These are phyloP conservation scores for Hypsopygia costalis DNA, from an alignment of 2,888 invertebrate species.

Conservation along the genomic window DNA sequence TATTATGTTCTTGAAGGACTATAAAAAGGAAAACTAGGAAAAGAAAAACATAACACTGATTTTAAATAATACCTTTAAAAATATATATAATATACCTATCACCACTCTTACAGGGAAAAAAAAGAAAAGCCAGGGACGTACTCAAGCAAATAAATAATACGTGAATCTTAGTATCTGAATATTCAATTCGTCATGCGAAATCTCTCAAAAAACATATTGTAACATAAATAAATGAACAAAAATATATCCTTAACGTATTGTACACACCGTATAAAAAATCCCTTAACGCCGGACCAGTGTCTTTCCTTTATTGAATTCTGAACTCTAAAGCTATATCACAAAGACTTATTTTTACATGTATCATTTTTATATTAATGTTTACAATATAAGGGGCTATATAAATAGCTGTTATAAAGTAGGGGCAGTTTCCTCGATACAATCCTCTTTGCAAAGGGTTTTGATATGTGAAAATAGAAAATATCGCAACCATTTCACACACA, in stretches of 20 bases:
- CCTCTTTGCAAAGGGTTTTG: conserved; percentile 23
- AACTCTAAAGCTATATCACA: background rate
- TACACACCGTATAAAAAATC: background rate
- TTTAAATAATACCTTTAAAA: too few species aligned
- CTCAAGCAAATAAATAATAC: too few species aligned
- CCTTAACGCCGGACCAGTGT: background rate
- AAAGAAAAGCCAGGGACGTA: too few species aligned
- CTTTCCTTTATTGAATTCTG: background rate
- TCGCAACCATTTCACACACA: background rate
- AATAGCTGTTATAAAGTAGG: background rate
- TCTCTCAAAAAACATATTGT: background rate
- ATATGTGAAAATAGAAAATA: conserved; percentile 18
- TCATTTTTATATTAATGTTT: conserved; percentile 24
- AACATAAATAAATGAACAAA: background rate
- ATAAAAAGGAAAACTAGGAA: too few species aligned
- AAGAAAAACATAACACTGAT: too few species aligned
- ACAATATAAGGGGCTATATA: conserved; percentile 12
- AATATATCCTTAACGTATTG: background rate
- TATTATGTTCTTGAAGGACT: too few species aligned
- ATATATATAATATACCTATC: too few species aligned
- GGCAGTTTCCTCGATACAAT: background rate
- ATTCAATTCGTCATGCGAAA: background rate
- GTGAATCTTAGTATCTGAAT: too few species aligned
- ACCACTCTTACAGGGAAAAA: too few species aligned
- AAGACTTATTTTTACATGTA: background rate